Percentiles rank a stretch among this genome's conserved stretches.
These are phyloP conservation scores for Gymnodraco acuticeps DNA, from an alignment of 2,797 vertebrate species.

Conservation along the genomic window DNA sequence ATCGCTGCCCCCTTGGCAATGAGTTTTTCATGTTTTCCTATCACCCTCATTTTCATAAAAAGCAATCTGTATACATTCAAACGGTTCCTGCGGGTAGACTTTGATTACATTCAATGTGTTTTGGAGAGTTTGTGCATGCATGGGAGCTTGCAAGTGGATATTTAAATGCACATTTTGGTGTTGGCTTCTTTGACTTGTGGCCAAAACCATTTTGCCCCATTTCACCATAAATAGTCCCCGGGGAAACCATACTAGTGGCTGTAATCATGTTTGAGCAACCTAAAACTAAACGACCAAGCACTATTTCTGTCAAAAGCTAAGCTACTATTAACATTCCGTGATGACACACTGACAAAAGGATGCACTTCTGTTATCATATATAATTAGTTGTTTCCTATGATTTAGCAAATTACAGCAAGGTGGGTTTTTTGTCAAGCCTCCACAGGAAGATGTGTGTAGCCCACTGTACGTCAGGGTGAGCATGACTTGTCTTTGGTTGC, in stretches of 20 bases:
- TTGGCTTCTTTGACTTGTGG: conserved; percentile 33
- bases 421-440: not conserved
- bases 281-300: conserved; percentile 25
- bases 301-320: conserved; percentile 61
- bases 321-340: conserved; percentile 53
- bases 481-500: conserved; percentile 56
- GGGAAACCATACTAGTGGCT: conserved; percentile 37
- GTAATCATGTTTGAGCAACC: conserved; percentile 59
- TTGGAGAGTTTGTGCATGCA: conserved; percentile 1
- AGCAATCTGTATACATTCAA: conserved; percentile 16
- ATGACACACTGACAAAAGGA: conserved; percentile 64
- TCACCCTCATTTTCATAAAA: conserved; percentile 48
- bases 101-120: conserved; percentile 13
- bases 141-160: conserved; percentile 1
- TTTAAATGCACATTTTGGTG: conserved; percentile 30
- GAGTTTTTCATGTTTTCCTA: conserved; percentile 26
- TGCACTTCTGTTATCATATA: conserved; percentile 50
- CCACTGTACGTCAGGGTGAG: conserved; percentile 46
- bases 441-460: conserved; percentile 50
- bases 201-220: conserved; percentile 46
- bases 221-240: conserved; percentile 48
- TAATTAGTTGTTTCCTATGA: conserved; percentile 63
- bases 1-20: conserved; percentile 30
- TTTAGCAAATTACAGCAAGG: conserved; percentile 53
- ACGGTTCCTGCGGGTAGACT: conserved; percentile 28